Conservation (phyloP, 2,888 invertebrate genomes). For the Leptinotarsa rubiginosa region DNA sequence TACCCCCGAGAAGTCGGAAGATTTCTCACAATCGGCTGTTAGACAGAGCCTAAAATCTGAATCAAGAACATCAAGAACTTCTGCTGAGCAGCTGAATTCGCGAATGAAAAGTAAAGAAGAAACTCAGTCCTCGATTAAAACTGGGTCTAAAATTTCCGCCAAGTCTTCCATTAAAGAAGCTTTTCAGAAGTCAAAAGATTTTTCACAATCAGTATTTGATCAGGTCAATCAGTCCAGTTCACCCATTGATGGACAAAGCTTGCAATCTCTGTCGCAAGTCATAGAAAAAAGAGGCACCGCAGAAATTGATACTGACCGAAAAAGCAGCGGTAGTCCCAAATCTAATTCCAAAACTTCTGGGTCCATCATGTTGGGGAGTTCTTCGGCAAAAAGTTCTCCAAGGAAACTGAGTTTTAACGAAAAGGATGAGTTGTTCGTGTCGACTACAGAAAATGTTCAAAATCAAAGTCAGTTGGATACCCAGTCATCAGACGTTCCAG, state of each 20-base stretch:
- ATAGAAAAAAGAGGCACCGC: neutral
- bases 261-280: neutral
- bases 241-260: neutral
- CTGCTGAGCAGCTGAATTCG: too few species aligned
- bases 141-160: too few species aligned
- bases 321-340: neutral
- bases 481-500: neutral
- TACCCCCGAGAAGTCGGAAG: too few species aligned
- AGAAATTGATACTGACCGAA: neutral
- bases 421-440: neutral
- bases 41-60: too few species aligned
- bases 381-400: neutral
- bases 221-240: neutral
- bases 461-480: neutral
- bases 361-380: neutral
- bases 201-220: neutral
- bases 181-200: neutral
- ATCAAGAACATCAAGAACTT: too few species aligned
- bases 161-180: neutral
- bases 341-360: constrained; percentile 1
- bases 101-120: too few species aligned
- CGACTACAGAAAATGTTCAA: neutral
- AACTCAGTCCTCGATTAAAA: too few species aligned
- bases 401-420: neutral
- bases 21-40: too few species aligned